Conservation (phyloP, 2,888 invertebrate species). For the Colletes collaris region DNA sequence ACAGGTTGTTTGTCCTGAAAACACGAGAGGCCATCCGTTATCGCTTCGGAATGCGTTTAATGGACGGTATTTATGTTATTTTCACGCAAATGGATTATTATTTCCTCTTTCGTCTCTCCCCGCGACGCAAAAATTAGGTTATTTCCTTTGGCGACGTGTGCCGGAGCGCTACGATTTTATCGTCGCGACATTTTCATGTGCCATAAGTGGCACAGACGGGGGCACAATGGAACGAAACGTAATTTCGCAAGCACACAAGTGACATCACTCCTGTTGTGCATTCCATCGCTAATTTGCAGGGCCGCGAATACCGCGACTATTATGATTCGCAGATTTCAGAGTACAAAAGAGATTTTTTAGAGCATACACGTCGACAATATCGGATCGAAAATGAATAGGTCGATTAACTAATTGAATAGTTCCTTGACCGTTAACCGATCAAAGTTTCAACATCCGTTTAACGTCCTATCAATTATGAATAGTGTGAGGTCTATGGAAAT, state of each 20-base stretch:
- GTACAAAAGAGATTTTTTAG: slow-evolving; percentile 35
- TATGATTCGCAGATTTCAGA: slow-evolving; percentile 9
- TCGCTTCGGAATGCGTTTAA: slow-evolving; percentile 20
- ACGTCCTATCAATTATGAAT: background rate
- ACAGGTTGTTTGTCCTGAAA: slow-evolving; percentile 93
- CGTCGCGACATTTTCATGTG: slow-evolving; percentile 51
- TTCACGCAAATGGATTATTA: slow-evolving; percentile 47
- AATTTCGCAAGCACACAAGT: slow-evolving; percentile 63
- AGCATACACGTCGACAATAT: background rate
- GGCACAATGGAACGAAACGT: slow-evolving; percentile 57
- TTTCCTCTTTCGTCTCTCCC: slow-evolving; percentile 41
- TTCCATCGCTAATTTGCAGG: slow-evolving; percentile 38
- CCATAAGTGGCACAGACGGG: slow-evolving; percentile 57
- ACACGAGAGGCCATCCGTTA: slow-evolving; percentile 42
- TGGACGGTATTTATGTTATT: slow-evolving; percentile 2
- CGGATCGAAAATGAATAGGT: background rate
- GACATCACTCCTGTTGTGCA: slow-evolving; percentile 53
- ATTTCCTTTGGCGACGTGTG: slow-evolving; percentile 51
- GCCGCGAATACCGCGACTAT: slow-evolving; percentile 12
- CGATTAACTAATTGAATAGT: too few relatives aligned
- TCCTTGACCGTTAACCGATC: too few relatives aligned
- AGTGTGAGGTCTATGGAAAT: background rate
- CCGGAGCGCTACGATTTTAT: slow-evolving; percentile 57
- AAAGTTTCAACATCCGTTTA: background rate
- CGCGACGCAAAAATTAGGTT: slow-evolving; percentile 50